phyloP scores from a whole-genome alignment of 2,888 invertebrate genomes.

The Syrista parreyssii region DNA sequence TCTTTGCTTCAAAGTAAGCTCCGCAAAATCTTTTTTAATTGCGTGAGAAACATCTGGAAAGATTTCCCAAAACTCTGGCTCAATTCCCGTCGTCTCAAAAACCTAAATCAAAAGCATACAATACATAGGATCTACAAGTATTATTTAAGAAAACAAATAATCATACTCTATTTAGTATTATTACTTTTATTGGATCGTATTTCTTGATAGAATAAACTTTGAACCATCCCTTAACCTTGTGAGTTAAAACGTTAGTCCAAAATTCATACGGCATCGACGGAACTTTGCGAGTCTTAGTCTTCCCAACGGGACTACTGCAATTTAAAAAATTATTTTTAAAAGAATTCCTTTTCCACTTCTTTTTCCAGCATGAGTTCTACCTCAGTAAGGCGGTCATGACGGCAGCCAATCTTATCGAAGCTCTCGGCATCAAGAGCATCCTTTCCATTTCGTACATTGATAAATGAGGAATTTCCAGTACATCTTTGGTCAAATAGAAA shows the following conservation, averaged over 20 bases:
- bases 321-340: constrained; percentile 13
- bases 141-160: neutral
- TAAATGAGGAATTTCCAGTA: constrained; percentile 68
- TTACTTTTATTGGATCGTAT: neutral
- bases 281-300: constrained; percentile 63
- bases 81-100: constrained; percentile 68
- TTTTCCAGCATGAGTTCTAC: constrained; percentile 31
- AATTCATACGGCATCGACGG: constrained; percentile 71
- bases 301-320: constrained; percentile 58
- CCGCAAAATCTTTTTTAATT: constrained; percentile 67
- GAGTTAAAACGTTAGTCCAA: constrained; percentile 68
- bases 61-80: constrained; percentile 69
- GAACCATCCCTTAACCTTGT: constrained; percentile 68
- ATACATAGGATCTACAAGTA: neutral
- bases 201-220: constrained; percentile 53
- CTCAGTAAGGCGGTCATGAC: constrained; percentile 71
- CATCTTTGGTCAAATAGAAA: constrained; percentile 67
- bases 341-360: neutral
- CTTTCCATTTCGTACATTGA: constrained; percentile 72
- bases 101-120: constrained; percentile 56
- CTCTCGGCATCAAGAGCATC: constrained; percentile 69
- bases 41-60: constrained; percentile 68
- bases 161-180: neutral
- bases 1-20: constrained; percentile 67
- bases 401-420: constrained; percentile 68